Base-by-base conservation (phyloP, 2,888 invertebrate species). In the Minunthozetes semirufus region DNA sequence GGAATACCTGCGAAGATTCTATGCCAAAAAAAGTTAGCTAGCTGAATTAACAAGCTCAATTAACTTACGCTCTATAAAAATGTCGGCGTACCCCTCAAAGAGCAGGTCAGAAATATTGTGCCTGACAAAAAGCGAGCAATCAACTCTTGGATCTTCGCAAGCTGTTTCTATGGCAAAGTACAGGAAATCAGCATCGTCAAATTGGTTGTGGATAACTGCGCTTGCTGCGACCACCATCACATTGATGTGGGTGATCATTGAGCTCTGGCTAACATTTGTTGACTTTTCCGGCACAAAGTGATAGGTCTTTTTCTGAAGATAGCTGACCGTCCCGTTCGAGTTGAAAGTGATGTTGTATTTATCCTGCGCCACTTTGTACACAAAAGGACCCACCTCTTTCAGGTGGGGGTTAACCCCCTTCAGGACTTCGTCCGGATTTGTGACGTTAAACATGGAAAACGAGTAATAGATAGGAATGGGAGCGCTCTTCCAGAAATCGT, bases 291-390 rank as follows among this genome's bases (percentile, higher is more conserved):
- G 75, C 15, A 78, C 78, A 77, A 79, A 80, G 9, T 76, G 53
- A 59, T 77, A 80, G 17, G 72, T 68, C 48, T 80, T 78, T 15
- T 77, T 72, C 72, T 81, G 80, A 38, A 76, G 72, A 77, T 80
- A 82, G 1, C 79, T 76, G 27, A 81, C 78, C 4, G 78, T 79
- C 46, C 77, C 74, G 78, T 81, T 80, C 19, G 75, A 73, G 73
- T 80, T 76, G 73, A 78, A 81, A 22, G 77, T 78, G 59, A 81
- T 76, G 75, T 80, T 78, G 33, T 78, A 66, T 73, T 81, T 81
- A 66, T 78, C 66, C 0, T 75, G 56, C 17, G 46, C n/a, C 56
- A 75, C 76, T 15, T 27, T n/a, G 17, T 17, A 68, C 3, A 50
- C 48, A 53, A 38, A 76, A 9, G 70, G 76, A 50, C 76, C 77